These are phyloP conservation scores for Sakesphorus luctuosus DNA, from an alignment of 2,113 vertebrate species.

Conservation along the genomic window DNA sequence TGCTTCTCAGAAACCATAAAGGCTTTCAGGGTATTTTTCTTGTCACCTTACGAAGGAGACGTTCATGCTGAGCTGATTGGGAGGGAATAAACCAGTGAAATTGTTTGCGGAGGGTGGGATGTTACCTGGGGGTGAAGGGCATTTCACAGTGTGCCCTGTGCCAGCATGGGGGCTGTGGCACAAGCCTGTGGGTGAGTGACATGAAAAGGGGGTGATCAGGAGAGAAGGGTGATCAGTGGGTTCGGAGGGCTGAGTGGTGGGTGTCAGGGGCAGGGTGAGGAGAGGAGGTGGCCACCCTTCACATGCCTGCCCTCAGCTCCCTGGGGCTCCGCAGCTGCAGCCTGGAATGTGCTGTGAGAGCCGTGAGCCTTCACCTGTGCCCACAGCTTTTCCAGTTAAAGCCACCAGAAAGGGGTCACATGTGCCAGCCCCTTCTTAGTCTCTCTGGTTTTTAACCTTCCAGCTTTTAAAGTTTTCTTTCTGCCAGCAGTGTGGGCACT, in stretches of 20 bases:
- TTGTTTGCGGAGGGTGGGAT: background rate
- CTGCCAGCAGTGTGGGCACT: background rate
- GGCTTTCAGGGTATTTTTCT: background rate
- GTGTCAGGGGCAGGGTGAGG: background rate
- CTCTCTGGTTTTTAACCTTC: background rate
- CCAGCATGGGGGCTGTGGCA: fast-evolving
- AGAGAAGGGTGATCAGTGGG: background rate
- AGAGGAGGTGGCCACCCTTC: background rate
- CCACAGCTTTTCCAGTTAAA: background rate
- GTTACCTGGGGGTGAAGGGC: background rate
- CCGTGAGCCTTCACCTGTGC: background rate
- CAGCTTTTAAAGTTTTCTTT: background rate
- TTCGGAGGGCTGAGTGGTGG: background rate
- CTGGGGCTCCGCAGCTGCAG: background rate
- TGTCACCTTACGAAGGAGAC: background rate
- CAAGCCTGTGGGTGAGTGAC: background rate
- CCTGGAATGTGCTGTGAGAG: background rate
- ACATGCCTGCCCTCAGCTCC: background rate
- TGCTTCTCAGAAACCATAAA: slow-evolving; percentile 2
- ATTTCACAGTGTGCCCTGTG: background rate
- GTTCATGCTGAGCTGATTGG: fast-evolving
- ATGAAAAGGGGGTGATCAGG: fast-evolving
- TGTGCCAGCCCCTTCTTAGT: background rate
- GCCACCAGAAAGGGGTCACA: fast-evolving
- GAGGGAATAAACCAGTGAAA: background rate